Conservation (phyloP, 2,797 vertebrate species). For the Myripristis murdjan region DNA sequence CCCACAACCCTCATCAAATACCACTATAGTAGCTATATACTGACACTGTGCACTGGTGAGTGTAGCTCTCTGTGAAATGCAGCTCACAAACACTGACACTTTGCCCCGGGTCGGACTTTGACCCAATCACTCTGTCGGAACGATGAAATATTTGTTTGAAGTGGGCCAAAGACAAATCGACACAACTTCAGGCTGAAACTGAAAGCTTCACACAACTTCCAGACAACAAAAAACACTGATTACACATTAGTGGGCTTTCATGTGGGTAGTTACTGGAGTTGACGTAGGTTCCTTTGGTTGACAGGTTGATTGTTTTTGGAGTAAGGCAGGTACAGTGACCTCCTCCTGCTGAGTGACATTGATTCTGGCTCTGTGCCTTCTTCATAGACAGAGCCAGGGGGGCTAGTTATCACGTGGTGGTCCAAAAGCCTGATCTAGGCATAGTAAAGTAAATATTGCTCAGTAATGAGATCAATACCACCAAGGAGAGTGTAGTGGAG, state of each 20-base stretch:
- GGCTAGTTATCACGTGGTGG: conserved; percentile 50
- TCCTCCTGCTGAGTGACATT: not conserved
- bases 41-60: not conserved
- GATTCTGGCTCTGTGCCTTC: conserved; percentile 12
- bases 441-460: conserved; percentile 41
- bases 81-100: conserved; percentile 15
- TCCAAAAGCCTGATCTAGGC: conserved; percentile 9
- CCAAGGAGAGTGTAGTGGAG: too few relatives aligned
- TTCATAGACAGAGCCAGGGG: not conserved
- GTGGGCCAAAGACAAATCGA: not conserved
- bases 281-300: not conserved
- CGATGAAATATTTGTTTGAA: conserved; percentile 39
- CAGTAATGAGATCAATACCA: conserved; percentile 33
- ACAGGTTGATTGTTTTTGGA: not conserved
- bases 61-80: not conserved
- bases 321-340: conserved; percentile 3
- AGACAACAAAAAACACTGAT: not conserved
- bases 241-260: not conserved
- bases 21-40: not conserved
- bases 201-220: not conserved
- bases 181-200: not conserved
- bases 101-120: conserved; percentile 55
- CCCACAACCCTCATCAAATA: too few relatives aligned
- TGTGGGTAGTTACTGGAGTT: not conserved
- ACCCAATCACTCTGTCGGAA: conserved; percentile 22